Evolutionary conservation across 1,140 invertebrate genomes (phyloP).

Genomic region (Pseudomyrmex pallidus): DNA sequence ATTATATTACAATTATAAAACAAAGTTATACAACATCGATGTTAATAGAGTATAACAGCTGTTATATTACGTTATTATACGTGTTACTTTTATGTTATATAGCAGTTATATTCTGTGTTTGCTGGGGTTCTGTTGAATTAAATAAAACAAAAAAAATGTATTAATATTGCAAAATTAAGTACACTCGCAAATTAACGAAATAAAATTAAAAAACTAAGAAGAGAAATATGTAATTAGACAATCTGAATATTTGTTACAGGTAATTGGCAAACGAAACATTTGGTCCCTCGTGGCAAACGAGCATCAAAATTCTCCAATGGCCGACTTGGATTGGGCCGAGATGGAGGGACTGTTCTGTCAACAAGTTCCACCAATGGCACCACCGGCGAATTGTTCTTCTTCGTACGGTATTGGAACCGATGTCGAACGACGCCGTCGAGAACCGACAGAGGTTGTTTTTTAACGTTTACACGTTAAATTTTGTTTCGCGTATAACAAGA

Average conservation of each 20-base stretch:
- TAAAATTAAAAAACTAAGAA: too few species aligned
- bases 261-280: conserved; percentile 94
- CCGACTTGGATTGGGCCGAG: conserved; percentile 94
- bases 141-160: background rate
- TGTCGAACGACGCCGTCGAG: conserved; percentile 88
- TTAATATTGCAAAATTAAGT: too few species aligned
- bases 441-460: conserved; percentile 87
- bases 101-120: too few species aligned
- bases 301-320: conserved; percentile 92
- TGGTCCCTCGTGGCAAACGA: conserved; percentile 95
- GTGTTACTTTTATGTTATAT: too few species aligned
- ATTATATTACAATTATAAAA: too few species aligned
- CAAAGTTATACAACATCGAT: too few species aligned
- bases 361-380: conserved; percentile 88
- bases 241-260: conserved; percentile 80
- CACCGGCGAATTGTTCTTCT: conserved; percentile 86
- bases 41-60: too few species aligned
- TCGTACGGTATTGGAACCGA: conserved; percentile 83
- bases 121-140: background rate
- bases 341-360: conserved; percentile 97
- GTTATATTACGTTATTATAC: too few species aligned
- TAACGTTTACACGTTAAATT: background rate
- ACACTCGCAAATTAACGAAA: too few species aligned
- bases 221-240: too few species aligned
- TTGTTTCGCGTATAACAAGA: background rate